Conservation (phyloP, 2,113 vertebrate genomes). For the Struthio camelus region DNA sequence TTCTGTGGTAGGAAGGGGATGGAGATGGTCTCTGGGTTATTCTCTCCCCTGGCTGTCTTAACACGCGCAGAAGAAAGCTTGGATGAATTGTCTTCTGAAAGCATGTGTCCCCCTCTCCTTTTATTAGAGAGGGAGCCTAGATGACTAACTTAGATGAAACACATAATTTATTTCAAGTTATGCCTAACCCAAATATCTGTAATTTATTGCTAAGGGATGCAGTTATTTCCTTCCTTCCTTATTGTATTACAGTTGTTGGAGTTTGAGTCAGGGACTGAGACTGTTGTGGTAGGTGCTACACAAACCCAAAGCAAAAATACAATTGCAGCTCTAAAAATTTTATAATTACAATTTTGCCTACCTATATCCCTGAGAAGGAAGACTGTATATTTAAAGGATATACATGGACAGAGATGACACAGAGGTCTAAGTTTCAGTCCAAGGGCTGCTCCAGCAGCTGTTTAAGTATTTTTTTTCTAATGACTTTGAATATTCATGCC, state of each 20-base stretch:
- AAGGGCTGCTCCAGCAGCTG: neutral
- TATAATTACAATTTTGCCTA: neutral
- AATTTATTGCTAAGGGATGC: neutral
- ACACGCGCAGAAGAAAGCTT: neutral
- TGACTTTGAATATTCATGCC: neutral
- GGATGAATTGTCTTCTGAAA: neutral
- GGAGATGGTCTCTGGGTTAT: neutral
- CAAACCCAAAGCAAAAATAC: neutral
- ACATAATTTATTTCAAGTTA: neutral
- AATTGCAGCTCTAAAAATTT: neutral
- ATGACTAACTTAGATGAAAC: neutral
- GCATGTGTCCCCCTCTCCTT: neutral
- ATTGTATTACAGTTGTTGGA: neutral
- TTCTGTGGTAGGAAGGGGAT: neutral
- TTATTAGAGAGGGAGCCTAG: neutral
- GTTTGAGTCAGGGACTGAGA: neutral
- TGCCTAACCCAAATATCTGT: neutral
- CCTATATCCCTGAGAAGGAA: neutral
- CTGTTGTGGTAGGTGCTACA: neutral
- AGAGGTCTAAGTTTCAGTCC: neutral
- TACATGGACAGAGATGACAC: neutral
- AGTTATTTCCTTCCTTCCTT: neutral
- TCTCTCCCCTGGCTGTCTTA: neutral
- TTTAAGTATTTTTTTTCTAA: neutral
- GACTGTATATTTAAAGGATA: neutral